These are phyloP conservation scores for Rhinopomastus cyanomelas DNA, from an alignment of 2,113 vertebrate species.

Conservation along the genomic window DNA sequence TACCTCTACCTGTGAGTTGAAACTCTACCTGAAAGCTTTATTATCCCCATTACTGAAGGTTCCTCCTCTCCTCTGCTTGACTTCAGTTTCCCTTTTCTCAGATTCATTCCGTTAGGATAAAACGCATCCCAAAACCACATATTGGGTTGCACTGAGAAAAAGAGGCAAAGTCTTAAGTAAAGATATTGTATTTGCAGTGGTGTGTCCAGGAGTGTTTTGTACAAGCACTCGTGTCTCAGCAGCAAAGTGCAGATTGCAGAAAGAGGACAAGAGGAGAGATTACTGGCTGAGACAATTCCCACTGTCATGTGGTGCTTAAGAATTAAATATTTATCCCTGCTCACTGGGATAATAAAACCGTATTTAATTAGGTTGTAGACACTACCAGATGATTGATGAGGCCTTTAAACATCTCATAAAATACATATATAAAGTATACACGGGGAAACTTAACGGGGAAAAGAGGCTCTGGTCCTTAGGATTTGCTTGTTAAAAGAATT, in stretches of 20 bases:
- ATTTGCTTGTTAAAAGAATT: slow-evolving; percentile 40
- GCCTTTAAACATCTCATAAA: slow-evolving; percentile 70
- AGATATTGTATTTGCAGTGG: too few relatives aligned
- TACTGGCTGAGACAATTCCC: slow-evolving; percentile 44
- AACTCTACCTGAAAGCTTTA: background rate
- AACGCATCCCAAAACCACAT: background rate
- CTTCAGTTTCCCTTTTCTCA: background rate
- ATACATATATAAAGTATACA: slow-evolving; percentile 33
- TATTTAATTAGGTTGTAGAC: slow-evolving; percentile 67
- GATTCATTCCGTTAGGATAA: background rate
- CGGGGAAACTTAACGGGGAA: slow-evolving; percentile 38
- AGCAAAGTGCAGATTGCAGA: background rate
- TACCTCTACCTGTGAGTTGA: background rate
- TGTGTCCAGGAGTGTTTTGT: background rate
- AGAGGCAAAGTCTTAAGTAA: background rate
- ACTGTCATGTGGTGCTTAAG: slow-evolving; percentile 44
- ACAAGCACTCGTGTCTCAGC: background rate
- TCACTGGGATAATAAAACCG: slow-evolving; percentile 69
- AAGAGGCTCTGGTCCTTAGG: slow-evolving; percentile 44
- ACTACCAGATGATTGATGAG: slow-evolving; percentile 65
- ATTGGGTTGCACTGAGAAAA: background rate
- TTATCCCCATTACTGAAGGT: background rate
- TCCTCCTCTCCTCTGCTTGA: background rate
- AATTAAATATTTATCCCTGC: slow-evolving; percentile 75
- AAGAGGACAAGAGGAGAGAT: slow-evolving; percentile 28